Percentiles rank a stretch among this genome's conserved stretches.
Conservation (phyloP, 2,113 vertebrate genomes). For the Peromyscus polionotus region DNA sequence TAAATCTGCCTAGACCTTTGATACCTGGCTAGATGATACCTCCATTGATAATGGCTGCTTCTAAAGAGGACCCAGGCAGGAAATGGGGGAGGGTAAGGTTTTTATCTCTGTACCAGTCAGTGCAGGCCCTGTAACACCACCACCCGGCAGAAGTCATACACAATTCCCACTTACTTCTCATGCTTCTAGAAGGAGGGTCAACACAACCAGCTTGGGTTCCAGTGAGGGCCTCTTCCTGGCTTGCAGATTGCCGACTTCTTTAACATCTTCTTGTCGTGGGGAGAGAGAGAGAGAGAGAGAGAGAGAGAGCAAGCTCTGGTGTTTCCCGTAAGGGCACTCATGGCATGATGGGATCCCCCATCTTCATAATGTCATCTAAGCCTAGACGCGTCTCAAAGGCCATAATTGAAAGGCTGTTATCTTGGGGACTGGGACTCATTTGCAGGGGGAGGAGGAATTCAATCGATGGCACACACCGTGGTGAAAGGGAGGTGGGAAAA, state of each 20-base stretch:
- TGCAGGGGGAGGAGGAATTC: background rate
- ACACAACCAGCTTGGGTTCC: background rate
- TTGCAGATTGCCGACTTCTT: background rate
- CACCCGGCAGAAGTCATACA: background rate
- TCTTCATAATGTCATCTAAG: background rate
- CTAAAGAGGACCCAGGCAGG: background rate
- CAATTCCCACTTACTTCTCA: background rate
- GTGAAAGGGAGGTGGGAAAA: background rate
- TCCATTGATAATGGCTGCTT: conserved; percentile 38
- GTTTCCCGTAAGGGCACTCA: background rate
- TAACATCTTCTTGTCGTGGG: background rate
- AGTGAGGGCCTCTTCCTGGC: no score
- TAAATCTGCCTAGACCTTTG: conserved; percentile 81
- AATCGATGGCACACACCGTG: background rate
- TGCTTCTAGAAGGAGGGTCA: background rate
- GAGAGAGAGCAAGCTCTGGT: background rate
- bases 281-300: no score
- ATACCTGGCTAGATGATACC: conserved; percentile 56
- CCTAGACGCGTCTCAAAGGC: background rate
- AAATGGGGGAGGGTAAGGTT: background rate
- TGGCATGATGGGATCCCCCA: no score
- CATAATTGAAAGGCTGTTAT: background rate
- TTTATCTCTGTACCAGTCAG: background rate
- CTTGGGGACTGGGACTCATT: no score
- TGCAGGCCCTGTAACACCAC: background rate